These are phyloP conservation scores for Micronycteris hirsuta DNA, from an alignment of 2,113 vertebrate species.

Conservation along the genomic window DNA sequence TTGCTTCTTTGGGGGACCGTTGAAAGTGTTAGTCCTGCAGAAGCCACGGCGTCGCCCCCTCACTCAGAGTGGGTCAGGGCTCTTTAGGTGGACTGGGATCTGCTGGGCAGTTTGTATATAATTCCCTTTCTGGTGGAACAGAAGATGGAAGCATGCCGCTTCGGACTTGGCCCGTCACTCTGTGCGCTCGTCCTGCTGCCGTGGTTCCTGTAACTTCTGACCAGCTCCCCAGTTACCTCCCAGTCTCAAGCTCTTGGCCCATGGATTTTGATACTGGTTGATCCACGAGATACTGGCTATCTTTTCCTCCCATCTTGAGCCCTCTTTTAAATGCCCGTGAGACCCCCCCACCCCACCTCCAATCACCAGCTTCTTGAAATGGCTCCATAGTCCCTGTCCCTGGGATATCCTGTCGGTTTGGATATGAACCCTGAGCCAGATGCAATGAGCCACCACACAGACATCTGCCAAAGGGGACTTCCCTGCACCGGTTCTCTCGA, in stretches of 20 bases:
- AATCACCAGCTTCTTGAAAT: slow-evolving; percentile 46
- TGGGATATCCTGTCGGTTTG: slow-evolving; percentile 53
- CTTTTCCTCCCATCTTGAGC: slow-evolving; percentile 21
- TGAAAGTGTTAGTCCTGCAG: neutral
- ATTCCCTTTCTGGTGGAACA: neutral
- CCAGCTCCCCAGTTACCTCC: neutral
- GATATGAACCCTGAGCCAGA: slow-evolving; percentile 56
- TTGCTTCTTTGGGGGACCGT: neutral
- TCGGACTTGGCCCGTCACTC: neutral
- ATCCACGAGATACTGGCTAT: neutral
- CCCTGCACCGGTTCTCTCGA: neutral
- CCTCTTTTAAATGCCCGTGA: slow-evolving; percentile 28
- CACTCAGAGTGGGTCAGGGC: neutral
- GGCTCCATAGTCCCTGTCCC: slow-evolving; percentile 42
- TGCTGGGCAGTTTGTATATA: slow-evolving; percentile 67
- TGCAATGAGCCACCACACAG: neutral
- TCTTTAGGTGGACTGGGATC: neutral
- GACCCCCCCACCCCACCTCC: neutral
- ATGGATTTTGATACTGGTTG: neutral
- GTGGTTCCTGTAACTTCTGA: neutral
- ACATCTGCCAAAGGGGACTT: neutral
- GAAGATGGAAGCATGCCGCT: slow-evolving; percentile 40
- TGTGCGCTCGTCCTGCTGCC: neutral
- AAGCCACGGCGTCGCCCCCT: neutral
- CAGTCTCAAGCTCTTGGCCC: neutral